Conservation (phyloP, 2,113 vertebrate species). For the Amblyornis subalaris region DNA sequence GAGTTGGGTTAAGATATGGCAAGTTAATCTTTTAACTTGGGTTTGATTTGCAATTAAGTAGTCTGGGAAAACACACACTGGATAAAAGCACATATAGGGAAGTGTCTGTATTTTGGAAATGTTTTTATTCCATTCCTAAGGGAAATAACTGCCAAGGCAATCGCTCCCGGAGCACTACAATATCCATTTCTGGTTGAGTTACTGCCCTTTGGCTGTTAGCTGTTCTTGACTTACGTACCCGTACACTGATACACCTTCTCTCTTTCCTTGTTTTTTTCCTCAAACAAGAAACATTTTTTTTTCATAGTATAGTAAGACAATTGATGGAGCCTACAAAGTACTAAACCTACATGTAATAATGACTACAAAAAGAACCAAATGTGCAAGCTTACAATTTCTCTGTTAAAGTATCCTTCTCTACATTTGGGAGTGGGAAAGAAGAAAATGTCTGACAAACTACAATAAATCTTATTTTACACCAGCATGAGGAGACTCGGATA, state of each 20-base stretch:
- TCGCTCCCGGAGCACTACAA: background rate
- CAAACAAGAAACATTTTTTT: background rate
- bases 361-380: background rate
- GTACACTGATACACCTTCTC: background rate
- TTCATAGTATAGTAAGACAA: background rate
- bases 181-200: background rate
- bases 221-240: background rate
- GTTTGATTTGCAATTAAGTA: background rate
- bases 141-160: background rate
- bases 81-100: background rate
- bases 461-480: background rate
- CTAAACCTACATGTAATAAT: background rate
- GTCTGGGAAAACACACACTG: background rate
- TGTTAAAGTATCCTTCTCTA: background rate
- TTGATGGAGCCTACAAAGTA: background rate
- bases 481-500: background rate
- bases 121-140: background rate
- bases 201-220: background rate
- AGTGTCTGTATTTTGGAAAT: background rate
- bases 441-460: background rate
- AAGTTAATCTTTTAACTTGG: background rate
- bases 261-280: background rate
- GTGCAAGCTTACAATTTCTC: background rate
- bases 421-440: rapidly evolving
- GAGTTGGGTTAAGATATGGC: background rate